These are phyloP conservation scores for Gracilinanus agilis DNA, from an alignment of 2,113 vertebrate species.

Conservation along the genomic window DNA sequence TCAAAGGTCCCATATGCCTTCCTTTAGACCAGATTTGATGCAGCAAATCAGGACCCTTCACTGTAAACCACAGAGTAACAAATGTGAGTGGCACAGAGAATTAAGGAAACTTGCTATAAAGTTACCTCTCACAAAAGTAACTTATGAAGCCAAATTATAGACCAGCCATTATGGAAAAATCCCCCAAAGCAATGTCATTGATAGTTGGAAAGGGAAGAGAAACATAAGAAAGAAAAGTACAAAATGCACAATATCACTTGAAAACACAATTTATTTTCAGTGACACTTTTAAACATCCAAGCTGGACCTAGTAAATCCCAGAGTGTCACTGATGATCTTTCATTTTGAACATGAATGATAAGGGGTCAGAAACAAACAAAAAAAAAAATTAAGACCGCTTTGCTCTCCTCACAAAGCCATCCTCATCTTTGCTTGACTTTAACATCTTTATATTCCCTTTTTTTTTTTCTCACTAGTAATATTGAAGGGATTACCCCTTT, in stretches of 20 bases:
- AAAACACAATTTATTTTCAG: background rate
- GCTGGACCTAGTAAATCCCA: slow-evolving; percentile 34
- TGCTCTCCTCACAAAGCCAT: slow-evolving; percentile 63
- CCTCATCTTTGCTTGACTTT: slow-evolving; percentile 77
- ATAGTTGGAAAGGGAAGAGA: background rate
- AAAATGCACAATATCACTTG: background rate
- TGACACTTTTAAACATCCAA: slow-evolving; percentile 7
- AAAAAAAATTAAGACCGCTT: slow-evolving; percentile 77
- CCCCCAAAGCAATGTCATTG: background rate
- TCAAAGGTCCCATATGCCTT: background rate
- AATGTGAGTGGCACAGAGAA: too few species aligned
- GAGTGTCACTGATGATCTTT: slow-evolving; percentile 23
- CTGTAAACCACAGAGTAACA: background rate
- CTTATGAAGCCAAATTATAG: background rate
- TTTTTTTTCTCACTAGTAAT: slow-evolving; percentile 93
- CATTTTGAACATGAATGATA: slow-evolving; percentile 14
- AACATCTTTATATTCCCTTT: slow-evolving; percentile 82
- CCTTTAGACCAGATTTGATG: background rate
- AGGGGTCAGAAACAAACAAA: slow-evolving; percentile 67
- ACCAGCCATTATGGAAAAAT: background rate
- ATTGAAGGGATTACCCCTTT: slow-evolving; percentile 98
- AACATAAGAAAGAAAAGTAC: background rate
- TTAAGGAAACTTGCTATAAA: background rate
- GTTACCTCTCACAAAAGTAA: background rate
- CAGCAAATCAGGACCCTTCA: background rate